Conservation (phyloP, 2,888 invertebrate genomes). For the Tetragnatha montana region DNA sequence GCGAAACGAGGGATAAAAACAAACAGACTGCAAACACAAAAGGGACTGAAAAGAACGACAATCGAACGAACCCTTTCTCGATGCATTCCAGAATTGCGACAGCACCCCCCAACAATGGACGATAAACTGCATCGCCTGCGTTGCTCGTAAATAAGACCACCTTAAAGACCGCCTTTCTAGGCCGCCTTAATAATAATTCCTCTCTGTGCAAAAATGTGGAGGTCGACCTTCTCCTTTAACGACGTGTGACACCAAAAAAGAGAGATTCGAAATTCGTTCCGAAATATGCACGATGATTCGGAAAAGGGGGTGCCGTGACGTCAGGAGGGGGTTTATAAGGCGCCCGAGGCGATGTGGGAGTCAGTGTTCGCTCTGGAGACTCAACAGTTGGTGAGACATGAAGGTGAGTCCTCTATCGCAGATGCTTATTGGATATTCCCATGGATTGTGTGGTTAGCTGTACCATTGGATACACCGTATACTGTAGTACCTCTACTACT, state of each 20-base stretch:
- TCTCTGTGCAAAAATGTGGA: conserved; percentile 46
- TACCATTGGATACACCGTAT: conserved; percentile 28
- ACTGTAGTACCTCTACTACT: not conserved
- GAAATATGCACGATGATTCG: conserved; percentile 60
- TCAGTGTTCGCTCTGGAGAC: conserved; percentile 19
- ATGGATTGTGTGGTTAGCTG: not conserved
- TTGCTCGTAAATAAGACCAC: conserved; percentile 51
- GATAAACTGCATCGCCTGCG: conserved; percentile 62
- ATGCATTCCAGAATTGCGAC: conserved; percentile 43
- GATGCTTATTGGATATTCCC: conserved; percentile 29
- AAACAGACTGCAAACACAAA: conserved; percentile 5
- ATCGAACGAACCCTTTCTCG: conserved; percentile 32
- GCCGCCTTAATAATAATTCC: conserved; percentile 35
- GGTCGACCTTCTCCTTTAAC: conserved; percentile 64
- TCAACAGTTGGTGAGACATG: conserved; percentile 27
- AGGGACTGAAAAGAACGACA: conserved; percentile 1
- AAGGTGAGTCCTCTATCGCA: conserved; percentile 46
- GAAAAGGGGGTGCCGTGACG: conserved; percentile 48
- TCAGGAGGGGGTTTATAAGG: conserved; percentile 56
- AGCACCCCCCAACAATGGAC: conserved; percentile 62
- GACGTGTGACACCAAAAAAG: conserved; percentile 66
- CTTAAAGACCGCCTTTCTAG: conserved; percentile 50
- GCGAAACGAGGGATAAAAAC: not conserved
- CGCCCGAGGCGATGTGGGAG: conserved; percentile 3
- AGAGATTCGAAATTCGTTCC: conserved; percentile 63